Evolutionary conservation across 2,797 vertebrate genomes (phyloP).

Genomic region (Peromyscus aztecus): DNA sequence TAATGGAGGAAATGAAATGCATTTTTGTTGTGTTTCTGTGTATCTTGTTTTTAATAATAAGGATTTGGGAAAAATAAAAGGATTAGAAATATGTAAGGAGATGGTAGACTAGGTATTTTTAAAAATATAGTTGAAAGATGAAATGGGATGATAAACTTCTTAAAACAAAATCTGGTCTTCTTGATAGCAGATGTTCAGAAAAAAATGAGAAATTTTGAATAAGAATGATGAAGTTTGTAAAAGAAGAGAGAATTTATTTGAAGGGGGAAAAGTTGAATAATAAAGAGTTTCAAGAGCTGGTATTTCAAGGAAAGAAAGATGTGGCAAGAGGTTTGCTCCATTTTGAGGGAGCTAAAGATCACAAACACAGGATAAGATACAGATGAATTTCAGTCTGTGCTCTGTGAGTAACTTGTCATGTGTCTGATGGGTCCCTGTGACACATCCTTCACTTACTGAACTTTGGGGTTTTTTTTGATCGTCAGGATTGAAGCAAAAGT

Average conservation of each 20-base stretch:
- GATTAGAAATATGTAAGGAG: neutral
- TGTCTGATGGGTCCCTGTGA: no score
- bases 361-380: no score
- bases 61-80: neutral
- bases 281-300: neutral
- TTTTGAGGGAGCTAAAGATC: neutral
- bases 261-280: neutral
- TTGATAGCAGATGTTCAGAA: neutral
- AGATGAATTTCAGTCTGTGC: neutral
- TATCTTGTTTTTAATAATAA: conserved; percentile 6
- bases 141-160: neutral
- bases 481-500: neutral
- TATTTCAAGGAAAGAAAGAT: neutral
- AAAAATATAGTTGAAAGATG: neutral
- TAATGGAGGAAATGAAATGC: no score
- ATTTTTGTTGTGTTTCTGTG: neutral
- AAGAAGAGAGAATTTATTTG: neutral
- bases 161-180: neutral
- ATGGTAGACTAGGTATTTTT: neutral
- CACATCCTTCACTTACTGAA: neutral
- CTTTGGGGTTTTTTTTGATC: neutral
- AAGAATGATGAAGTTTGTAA: neutral
- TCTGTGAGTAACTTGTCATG: neutral
- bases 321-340: neutral
- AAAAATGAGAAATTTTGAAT: neutral